These are phyloP conservation scores for Cryptus armator DNA, from an alignment of 2,888 invertebrate species.

Conservation along the genomic window DNA sequence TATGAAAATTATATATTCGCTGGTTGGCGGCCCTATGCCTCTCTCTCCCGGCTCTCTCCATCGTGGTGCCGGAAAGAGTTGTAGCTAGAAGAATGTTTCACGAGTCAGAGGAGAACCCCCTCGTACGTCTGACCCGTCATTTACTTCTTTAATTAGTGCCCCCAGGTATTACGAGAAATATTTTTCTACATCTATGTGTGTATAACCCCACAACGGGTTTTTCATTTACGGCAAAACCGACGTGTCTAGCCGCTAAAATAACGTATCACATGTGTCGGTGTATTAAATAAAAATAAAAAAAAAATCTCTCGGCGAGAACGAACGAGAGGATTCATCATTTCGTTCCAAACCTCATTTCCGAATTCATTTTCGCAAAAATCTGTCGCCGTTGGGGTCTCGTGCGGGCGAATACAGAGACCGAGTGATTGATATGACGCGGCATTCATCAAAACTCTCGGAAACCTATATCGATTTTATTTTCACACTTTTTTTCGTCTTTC, in stretches of 20 bases:
- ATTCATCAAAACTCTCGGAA: constrained; percentile 22
- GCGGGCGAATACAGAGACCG: not conserved
- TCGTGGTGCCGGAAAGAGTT: not conserved
- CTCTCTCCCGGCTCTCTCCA: not conserved
- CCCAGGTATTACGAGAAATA: not conserved
- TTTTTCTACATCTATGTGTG: not conserved
- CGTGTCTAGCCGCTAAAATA: constrained; percentile 11
- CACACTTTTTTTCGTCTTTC: not conserved
- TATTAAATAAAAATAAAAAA: not conserved
- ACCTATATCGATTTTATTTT: constrained; percentile 12
- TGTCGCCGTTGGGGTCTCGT: not conserved
- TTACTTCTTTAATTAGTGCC: constrained; percentile 35
- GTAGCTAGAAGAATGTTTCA: constrained; percentile 24
- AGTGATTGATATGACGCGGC: constrained; percentile 34
- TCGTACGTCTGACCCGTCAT: constrained; percentile 20
- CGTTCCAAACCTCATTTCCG: constrained; percentile 35
- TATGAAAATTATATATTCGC: constrained; percentile 50
- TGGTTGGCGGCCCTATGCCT: not conserved
- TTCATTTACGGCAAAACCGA: not conserved
- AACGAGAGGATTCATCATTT: constrained; percentile 35
- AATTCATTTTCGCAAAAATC: constrained; percentile 40
- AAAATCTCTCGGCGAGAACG: constrained; percentile 42
- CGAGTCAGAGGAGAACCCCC: not conserved
- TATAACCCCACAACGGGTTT: not conserved
- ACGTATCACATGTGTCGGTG: not conserved